A percentile compares a stretch with the other conserved stretches of the same genome.
phyloP scores from a whole-genome alignment of 2,888 invertebrate genomes.

The Coleophora flavipennella region DNA sequence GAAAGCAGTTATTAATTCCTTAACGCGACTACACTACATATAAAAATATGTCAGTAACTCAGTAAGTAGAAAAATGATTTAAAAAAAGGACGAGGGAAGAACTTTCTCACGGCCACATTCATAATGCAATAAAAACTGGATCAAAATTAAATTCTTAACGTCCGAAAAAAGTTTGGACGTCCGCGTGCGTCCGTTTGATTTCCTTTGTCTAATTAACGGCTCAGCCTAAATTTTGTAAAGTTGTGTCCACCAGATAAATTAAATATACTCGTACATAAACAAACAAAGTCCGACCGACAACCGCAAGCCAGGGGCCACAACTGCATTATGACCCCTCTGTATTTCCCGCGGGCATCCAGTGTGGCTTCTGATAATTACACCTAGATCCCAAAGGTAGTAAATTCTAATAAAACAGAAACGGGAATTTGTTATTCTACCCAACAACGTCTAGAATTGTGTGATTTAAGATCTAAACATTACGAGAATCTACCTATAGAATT shows the following conservation, averaged over 20 bases:
- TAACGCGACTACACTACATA: slow-evolving; percentile 5
- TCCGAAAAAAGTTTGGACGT: too few relatives aligned
- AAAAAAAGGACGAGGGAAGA: not conserved
- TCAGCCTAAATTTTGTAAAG: too few relatives aligned
- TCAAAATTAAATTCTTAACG: too few relatives aligned
- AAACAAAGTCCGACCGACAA: too few relatives aligned
- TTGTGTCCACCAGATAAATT: too few relatives aligned
- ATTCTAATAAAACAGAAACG: slow-evolving; percentile 50
- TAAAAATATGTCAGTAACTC: too few relatives aligned
- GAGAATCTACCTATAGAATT: not conserved
- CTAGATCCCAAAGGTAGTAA: slow-evolving; percentile 45
- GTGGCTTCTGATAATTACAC: slow-evolving; percentile 46
- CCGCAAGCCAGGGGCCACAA: slow-evolving; percentile 24
- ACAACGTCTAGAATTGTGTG: too few relatives aligned
- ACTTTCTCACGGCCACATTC: slow-evolving; percentile 5
- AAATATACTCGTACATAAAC: too few relatives aligned
- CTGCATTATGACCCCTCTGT: slow-evolving; percentile 34
- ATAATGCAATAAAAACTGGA: too few relatives aligned
- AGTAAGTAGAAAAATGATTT: not conserved
- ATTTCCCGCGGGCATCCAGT: slow-evolving; percentile 45
- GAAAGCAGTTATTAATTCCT: slow-evolving; percentile 26
- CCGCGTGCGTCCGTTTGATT: too few relatives aligned
- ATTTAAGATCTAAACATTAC: slow-evolving; percentile 4
- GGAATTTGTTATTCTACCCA: too few relatives aligned
- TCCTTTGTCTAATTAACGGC: too few relatives aligned